Evolutionary conservation across 1,140 invertebrate species (phyloP).

Genomic region (Hestina assimilis): DNA sequence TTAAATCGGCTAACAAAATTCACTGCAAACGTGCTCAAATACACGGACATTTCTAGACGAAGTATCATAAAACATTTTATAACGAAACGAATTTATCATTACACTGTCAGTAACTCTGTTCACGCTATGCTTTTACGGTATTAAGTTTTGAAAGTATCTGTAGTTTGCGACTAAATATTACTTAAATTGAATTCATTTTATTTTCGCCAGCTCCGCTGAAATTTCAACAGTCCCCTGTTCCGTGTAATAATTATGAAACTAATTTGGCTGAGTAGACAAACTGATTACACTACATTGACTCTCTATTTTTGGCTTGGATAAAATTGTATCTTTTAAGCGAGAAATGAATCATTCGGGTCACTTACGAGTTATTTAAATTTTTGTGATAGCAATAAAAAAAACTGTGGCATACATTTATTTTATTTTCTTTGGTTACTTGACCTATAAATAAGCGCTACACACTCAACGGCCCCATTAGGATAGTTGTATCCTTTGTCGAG

Average conservation of each 20-base stretch:
- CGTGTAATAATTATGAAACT: conserved; percentile 17
- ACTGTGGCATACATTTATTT: no score
- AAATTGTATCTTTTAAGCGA: not conserved
- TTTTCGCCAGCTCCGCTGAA: conserved; percentile 2
- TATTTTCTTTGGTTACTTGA: no score
- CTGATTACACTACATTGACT: conserved; percentile 21
- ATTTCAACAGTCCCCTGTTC: conserved; percentile 18
- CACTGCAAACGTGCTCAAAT: not conserved
- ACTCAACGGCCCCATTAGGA: no score
- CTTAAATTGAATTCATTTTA: conserved; percentile 18
- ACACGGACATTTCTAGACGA: not conserved
- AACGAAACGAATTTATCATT: conserved; percentile 8
- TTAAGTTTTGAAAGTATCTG: conserved; percentile 17
- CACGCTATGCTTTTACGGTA: conserved; percentile 6
- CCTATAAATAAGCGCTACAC: no score
- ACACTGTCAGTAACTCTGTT: not conserved
- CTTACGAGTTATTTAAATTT: no score
- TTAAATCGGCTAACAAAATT: no score
- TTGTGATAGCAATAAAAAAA: no score
- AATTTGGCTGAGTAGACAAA: conserved; percentile 18
- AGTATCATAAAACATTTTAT: conserved; percentile 11
- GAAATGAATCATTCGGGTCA: no score
- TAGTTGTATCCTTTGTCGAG: no score
- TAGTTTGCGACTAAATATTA: conserved; percentile 7
- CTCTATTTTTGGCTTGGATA: conserved; percentile 5